Percentiles rank a stretch among this genome's conserved stretches.
These are phyloP conservation scores for Proales similis DNA, from an alignment of 1,140 invertebrate genomes.

Conservation along the genomic window DNA sequence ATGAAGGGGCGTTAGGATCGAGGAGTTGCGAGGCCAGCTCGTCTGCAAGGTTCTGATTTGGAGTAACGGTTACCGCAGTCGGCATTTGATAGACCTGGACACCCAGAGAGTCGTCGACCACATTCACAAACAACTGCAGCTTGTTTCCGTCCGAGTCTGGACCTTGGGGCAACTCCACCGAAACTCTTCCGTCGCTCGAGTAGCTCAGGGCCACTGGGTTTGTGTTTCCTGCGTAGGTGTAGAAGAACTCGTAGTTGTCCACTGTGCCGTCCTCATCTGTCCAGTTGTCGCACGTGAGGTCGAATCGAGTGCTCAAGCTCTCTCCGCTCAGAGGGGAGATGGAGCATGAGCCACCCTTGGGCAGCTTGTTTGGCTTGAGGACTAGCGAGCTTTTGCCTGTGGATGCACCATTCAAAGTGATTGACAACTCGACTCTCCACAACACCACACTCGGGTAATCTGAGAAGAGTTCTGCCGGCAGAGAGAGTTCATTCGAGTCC, in stretches of 20 bases:
- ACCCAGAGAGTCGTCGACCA: not conserved
- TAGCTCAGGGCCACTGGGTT: conserved; percentile 5
- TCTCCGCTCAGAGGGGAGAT: not conserved
- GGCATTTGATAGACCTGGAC: not conserved
- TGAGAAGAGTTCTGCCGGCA: conserved; percentile 1
- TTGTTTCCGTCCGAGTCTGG: not conserved
- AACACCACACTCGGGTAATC: not conserved
- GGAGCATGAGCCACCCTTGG: not conserved
- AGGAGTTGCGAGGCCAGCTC: no score
- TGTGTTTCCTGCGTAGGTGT: not conserved
- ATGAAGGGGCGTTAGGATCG: no score
- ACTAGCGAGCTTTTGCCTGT: conserved; percentile 6
- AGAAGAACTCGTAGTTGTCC: conserved; percentile 8
- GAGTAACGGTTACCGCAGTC: no score
- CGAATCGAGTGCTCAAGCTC: not conserved
- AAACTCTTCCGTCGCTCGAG: not conserved
- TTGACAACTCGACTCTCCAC: conserved; percentile 23
- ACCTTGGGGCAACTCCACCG: conserved; percentile 4
- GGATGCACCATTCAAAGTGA: not conserved
- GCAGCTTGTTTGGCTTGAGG: conserved; percentile 12
- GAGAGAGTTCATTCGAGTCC: conserved; percentile 18
- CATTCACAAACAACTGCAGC: conserved; percentile 5
- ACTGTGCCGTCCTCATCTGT: not conserved
- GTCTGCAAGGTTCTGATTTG: no score
- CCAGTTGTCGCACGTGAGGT: conserved; percentile 5